A percentile compares a stretch with the other conserved stretches of the same genome.
These are phyloP conservation scores for Pangasius sanitwongsei DNA, from an alignment of 2,797 vertebrate species.

Conservation along the genomic window DNA sequence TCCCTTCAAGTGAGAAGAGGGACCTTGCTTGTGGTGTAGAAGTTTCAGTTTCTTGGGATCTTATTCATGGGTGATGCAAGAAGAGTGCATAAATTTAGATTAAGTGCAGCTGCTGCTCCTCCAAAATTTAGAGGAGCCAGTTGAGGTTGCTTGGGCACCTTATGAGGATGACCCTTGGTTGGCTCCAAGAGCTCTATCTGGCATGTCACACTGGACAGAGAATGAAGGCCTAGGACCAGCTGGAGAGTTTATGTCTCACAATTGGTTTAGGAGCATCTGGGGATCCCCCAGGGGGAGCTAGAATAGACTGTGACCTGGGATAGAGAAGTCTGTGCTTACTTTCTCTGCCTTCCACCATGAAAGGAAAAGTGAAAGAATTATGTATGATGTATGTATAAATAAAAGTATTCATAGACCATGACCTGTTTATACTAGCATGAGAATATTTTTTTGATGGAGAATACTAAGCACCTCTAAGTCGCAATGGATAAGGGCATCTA, in stretches of 20 bases:
- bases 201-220: neutral
- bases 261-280: neutral
- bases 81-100: too few species aligned
- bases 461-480: neutral
- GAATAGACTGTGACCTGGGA: neutral
- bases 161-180: neutral
- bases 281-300: neutral
- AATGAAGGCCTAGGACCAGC: neutral
- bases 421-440: neutral
- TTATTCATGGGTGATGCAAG: neutral
- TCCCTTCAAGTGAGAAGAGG: neutral
- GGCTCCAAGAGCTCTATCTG: neutral
- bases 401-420: neutral
- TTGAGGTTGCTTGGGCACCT: too few species aligned
- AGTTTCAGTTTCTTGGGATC: neutral
- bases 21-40: neutral
- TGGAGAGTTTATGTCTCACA: neutral
- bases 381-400: neutral
- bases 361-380: neutral
- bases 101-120: neutral
- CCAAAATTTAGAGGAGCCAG: neutral
- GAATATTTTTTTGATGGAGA: neutral
- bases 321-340: neutral
- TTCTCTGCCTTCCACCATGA: neutral
- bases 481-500: neutral